Conservation (phyloP, 2,888 invertebrate species). For the Trachelus troglodyta region DNA sequence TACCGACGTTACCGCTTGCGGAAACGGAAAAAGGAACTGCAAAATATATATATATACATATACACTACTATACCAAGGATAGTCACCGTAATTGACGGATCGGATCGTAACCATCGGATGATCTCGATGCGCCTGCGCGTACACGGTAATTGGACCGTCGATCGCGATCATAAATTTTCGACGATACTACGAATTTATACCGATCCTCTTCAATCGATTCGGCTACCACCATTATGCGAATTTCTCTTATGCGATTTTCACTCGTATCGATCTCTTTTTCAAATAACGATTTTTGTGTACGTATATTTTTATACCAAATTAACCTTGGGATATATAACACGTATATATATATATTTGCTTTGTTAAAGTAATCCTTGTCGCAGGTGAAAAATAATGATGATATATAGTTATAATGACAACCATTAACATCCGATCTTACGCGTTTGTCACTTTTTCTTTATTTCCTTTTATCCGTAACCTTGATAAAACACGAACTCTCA, state of each 20-base stretch:
- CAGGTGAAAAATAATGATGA: neutral
- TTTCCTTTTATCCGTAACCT: constrained; percentile 1
- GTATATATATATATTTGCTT: neutral
- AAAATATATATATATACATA: neutral
- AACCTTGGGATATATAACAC: neutral
- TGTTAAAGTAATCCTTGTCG: neutral
- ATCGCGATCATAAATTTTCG: constrained; percentile 8
- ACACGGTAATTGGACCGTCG: constrained; percentile 40
- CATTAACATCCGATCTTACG: neutral
- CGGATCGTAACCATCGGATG: constrained; percentile 36
- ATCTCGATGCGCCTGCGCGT: constrained; percentile 32
- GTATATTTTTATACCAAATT: neutral
- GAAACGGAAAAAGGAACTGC: neutral
- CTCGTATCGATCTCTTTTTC: neutral
- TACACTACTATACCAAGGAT: neutral
- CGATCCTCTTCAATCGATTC: neutral
- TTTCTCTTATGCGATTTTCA: neutral
- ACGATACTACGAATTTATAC: neutral
- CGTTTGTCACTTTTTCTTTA: constrained; percentile 6
- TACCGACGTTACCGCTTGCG: neutral
- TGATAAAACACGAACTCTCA: constrained; percentile 2
- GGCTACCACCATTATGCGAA: neutral
- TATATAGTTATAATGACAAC: neutral
- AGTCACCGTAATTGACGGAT: constrained; percentile 43
- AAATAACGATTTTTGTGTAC: neutral